phyloP scores from a whole-genome alignment of 1,140 invertebrate genomes.

The Achatina immaculata region DNA sequence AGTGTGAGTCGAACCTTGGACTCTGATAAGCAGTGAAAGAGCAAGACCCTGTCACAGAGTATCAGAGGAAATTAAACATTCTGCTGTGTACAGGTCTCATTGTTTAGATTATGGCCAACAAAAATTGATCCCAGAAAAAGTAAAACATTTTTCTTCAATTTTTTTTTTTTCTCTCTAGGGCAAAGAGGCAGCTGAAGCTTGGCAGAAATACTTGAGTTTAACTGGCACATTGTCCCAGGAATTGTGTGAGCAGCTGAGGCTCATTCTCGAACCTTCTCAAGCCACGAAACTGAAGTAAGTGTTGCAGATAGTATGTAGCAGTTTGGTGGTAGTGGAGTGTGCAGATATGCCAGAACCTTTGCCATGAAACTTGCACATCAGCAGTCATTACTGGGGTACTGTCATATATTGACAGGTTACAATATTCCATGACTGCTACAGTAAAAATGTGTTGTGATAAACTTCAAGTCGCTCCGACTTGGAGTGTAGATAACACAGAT shows the following conservation, averaged over 20 bases:
- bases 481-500: background rate
- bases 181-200: conserved; percentile 61
- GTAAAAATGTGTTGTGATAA: background rate
- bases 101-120: no score
- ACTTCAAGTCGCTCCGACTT: background rate
- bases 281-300: conserved; percentile 83
- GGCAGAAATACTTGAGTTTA: conserved; percentile 74
- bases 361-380: no score
- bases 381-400: conserved; percentile 1
- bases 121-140: no score
- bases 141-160: conserved; percentile 3
- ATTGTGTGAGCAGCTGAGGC: conserved; percentile 91
- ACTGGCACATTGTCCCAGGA: conserved; percentile 85
- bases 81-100: no score
- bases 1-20: no score
- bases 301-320: no score
- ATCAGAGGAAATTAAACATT: no score
- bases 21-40: no score
- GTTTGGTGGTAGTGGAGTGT: no score
- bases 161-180: conserved; percentile 37
- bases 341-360: no score
- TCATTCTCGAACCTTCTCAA: conserved; percentile 95
- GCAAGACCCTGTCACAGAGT: no score
- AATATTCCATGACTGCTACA: background rate
- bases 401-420: background rate